Conservation (phyloP, 2,797 vertebrate genomes). For the Vespertilio murinus region DNA sequence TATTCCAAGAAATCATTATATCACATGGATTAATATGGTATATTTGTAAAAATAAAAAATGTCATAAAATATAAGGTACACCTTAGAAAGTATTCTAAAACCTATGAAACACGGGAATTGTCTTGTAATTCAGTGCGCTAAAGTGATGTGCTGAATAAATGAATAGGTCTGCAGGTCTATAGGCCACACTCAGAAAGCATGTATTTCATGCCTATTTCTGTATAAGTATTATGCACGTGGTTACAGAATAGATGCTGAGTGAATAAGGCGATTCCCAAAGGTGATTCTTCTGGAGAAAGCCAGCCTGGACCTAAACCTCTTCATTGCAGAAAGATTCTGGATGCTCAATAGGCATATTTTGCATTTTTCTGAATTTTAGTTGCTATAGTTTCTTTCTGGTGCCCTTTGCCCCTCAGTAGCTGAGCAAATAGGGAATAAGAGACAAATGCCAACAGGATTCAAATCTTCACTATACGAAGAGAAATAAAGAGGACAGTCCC, state of each 20-base stretch:
- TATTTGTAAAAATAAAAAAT: slow-evolving; percentile 3
- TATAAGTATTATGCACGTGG: neutral
- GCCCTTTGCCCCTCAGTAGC: neutral
- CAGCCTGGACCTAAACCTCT: neutral
- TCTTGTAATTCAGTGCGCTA: neutral
- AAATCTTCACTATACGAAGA: neutral
- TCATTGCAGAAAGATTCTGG: neutral
- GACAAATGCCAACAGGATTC: neutral
- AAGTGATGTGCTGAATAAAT: neutral
- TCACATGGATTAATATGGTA: neutral
- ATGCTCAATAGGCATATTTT: neutral
- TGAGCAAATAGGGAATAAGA: neutral
- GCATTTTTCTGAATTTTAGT: neutral
- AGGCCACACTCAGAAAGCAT: neutral
- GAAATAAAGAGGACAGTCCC: neutral
- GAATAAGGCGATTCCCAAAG: neutral
- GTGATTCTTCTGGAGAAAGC: neutral
- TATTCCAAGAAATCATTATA: neutral
- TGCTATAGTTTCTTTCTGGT: neutral
- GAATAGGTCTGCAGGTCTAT: neutral
- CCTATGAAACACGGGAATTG: neutral
- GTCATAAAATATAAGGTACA: neutral
- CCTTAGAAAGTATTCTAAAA: neutral
- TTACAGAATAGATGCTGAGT: neutral
- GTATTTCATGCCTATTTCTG: neutral